phyloP scores from a whole-genome alignment of 1,140 invertebrate species.

The Chironomus tepperi region DNA sequence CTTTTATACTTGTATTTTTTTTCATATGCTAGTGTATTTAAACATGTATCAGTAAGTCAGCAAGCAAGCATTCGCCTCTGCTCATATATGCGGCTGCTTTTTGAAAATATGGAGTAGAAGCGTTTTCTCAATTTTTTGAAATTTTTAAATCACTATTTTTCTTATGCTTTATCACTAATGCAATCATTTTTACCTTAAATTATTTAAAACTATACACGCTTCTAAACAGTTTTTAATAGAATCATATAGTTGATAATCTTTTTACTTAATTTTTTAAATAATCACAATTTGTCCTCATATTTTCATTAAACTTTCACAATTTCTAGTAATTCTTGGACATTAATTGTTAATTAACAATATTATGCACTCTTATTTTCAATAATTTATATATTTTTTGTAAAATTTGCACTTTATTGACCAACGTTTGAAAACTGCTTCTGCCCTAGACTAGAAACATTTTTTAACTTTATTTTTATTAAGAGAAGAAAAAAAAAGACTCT shows the following conservation, averaged over 20 bases:
- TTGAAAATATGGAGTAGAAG: not conserved
- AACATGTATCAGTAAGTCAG: not conserved
- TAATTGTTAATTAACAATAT: too few species aligned
- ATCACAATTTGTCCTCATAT: not conserved
- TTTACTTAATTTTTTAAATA: not conserved
- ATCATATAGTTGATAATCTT: not conserved
- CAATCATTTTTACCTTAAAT: too few species aligned
- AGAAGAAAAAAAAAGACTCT: not conserved
- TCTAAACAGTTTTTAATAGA: too few species aligned
- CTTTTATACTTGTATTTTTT: not conserved
- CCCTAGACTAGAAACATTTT: not conserved
- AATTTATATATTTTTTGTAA: too few species aligned
- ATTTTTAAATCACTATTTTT: too few species aligned
- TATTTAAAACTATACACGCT: too few species aligned
- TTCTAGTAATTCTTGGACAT: not conserved
- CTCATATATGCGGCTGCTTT: constrained; percentile 10
- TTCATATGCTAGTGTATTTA: not conserved
- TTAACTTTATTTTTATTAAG: not conserved
- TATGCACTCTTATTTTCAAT: too few species aligned
- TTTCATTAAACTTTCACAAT: not conserved
- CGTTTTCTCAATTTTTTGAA: not conserved
- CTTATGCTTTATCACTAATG: too few species aligned
- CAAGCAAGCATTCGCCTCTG: constrained; percentile 5
- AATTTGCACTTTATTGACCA: not conserved
- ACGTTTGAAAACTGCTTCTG: constrained; percentile 7